Conservation (phyloP, 2,797 vertebrate genomes). For the Macropus fuliginosus region DNA sequence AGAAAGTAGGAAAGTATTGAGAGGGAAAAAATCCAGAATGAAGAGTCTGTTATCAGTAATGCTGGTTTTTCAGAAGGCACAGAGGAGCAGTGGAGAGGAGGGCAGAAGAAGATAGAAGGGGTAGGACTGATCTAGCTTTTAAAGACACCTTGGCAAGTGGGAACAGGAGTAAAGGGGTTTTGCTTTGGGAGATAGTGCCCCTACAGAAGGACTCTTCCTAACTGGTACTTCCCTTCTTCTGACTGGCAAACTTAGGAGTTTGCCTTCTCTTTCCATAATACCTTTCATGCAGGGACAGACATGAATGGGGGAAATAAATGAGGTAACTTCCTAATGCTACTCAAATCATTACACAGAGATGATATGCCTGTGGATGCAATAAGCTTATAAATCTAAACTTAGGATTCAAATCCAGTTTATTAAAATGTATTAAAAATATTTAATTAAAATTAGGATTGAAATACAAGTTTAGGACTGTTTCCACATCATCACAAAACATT, state of each 20-base stretch:
- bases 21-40: no score
- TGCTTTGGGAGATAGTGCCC: neutral
- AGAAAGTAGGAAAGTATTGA: neutral
- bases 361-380: neutral
- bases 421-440: neutral
- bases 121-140: neutral
- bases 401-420: neutral
- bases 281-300: neutral
- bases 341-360: neutral
- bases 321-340: neutral
- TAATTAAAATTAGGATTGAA: neutral
- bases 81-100: neutral
- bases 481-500: neutral
- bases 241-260: no score
- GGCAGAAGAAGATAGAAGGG: neutral
- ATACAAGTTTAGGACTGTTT: neutral
- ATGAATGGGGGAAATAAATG: neutral
- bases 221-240: no score
- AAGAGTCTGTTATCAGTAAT: neutral
- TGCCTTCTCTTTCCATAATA: no score
- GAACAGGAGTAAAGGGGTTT: neutral
- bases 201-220: neutral
- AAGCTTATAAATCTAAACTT: neutral
- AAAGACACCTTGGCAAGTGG: neutral
- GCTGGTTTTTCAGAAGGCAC: neutral